Conservation (phyloP, 2,888 invertebrate species). For the Mycalesis mineus region DNA sequence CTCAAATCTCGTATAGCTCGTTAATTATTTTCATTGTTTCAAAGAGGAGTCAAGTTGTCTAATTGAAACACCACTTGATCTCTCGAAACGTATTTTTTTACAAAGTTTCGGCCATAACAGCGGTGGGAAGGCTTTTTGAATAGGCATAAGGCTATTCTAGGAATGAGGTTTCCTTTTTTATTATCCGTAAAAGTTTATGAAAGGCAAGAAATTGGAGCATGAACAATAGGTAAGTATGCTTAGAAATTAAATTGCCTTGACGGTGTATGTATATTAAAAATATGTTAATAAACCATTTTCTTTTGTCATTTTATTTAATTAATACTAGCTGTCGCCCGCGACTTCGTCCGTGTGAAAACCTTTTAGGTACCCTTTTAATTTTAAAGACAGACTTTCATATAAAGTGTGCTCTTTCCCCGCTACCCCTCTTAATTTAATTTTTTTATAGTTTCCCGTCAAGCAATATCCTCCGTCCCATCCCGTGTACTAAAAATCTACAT, state of each 20-base stretch:
- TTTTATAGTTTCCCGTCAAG: too few relatives aligned
- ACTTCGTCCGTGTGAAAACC: too few relatives aligned
- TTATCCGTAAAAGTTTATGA: slow-evolving; percentile 12
- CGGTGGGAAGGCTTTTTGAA: background rate
- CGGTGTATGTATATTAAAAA: slow-evolving; percentile 5
- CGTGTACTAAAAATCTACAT: too few relatives aligned
- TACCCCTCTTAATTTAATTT: too few relatives aligned
- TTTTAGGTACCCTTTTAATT: too few relatives aligned
- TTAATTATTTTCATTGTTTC: slow-evolving; percentile 15
- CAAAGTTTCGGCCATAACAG: slow-evolving; percentile 1
- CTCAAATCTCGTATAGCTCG: background rate
- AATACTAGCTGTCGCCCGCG: too few relatives aligned
- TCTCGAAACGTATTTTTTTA: background rate
- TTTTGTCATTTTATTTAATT: too few relatives aligned
- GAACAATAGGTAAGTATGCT: slow-evolving; percentile 10
- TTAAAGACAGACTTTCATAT: too few relatives aligned
- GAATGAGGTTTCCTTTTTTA: background rate
- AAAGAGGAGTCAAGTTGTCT: slow-evolving; percentile 5
- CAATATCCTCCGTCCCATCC: too few relatives aligned
- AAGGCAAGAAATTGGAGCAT: background rate
- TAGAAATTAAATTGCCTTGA: slow-evolving; percentile 12
- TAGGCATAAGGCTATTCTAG: background rate
- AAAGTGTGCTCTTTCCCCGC: too few relatives aligned
- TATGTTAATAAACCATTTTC: background rate
- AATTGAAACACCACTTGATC: slow-evolving; percentile 11